Evolutionary conservation across 2,888 invertebrate species (phyloP).

Genomic region (Sabatieria punctata): DNA sequence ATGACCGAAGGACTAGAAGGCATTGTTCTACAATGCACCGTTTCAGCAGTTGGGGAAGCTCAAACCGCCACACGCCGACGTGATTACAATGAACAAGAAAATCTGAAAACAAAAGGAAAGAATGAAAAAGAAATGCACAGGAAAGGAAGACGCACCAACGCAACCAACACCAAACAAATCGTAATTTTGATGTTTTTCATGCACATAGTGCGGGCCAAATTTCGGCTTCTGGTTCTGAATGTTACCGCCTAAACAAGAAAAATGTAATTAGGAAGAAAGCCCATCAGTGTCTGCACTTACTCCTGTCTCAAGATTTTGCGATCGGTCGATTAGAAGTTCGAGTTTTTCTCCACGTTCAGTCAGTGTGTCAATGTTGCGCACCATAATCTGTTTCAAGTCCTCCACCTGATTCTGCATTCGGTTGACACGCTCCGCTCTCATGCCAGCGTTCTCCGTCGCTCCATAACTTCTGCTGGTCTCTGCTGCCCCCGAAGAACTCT

Average conservation of each 20-base stretch:
- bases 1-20: too few species aligned
- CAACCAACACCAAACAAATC: slow-evolving; percentile 48
- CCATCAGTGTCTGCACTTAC: slow-evolving; percentile 52
- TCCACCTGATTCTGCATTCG: slow-evolving; percentile 76
- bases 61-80: slow-evolving; percentile 8
- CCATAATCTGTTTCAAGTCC: slow-evolving; percentile 85
- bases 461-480: too few species aligned
- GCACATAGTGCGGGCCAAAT: slow-evolving; percentile 65
- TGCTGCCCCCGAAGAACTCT: too few species aligned
- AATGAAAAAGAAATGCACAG: background rate
- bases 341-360: slow-evolving; percentile 74
- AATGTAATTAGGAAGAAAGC: too few species aligned
- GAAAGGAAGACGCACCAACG: slow-evolving; percentile 42
- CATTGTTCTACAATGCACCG: too few species aligned
- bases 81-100: slow-evolving; percentile 6
- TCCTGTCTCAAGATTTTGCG: slow-evolving; percentile 67
- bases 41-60: slow-evolving; percentile 4
- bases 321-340: slow-evolving; percentile 74
- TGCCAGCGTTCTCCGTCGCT: too few species aligned
- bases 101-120: background rate
- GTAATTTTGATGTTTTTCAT: slow-evolving; percentile 87
- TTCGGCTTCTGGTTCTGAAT: slow-evolving; percentile 66
- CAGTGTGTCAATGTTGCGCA: slow-evolving; percentile 79
- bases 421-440: too few species aligned
- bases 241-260: slow-evolving; percentile 53